Evolutionary conservation across 2,113 vertebrate genomes (phyloP), one percentile per base, ranked within the genome.

Genomic region (Fulica atra): DNA sequence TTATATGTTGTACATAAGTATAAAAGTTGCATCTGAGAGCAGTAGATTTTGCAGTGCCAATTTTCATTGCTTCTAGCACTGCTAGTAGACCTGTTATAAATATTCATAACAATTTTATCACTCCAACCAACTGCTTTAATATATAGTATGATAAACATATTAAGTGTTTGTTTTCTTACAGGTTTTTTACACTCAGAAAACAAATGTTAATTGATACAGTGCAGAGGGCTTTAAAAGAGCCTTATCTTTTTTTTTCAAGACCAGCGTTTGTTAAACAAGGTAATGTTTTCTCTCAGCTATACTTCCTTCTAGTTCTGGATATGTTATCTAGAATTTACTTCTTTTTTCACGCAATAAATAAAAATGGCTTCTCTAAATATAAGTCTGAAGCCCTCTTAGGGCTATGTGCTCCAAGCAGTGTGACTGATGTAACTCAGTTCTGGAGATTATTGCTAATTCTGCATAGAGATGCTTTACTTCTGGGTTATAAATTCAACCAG

Each of bases 21-120:
- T 69, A 90, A 85, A 92, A 92, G 40, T 71, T 36, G 7, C 71
- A 72, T 91, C 44, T 78, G 80, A 95, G 80, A 95, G 40, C 50
- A 77, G n/a, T 40, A 94, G 82, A 81, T 57, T 95, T 94, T 92
- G 53, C 48, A 81, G 28, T 69, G 71, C 72, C 53, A 81, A 92
- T 81, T 92, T 94, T 86, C 48, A 57, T 71, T 78, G 24, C 60
- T 96, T 84, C 81, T 72, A 95, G n/a, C 31, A 73, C 44, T 84
- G 72, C 38, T 90, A 54, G 44, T 60, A 73, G 46, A 84, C 17
- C 25, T 81, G 46, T 77, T 95, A 91, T 87, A 97, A 95, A 96
- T 96, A 96, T 97, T 95, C 74, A 96, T 72, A 84, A 91, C 28
- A 77, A 79, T 88, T 91, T 91, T 85, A 86, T 88, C 76, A 77